Conservation (phyloP, 2,113 vertebrate genomes). For the Sturnus vulgaris region DNA sequence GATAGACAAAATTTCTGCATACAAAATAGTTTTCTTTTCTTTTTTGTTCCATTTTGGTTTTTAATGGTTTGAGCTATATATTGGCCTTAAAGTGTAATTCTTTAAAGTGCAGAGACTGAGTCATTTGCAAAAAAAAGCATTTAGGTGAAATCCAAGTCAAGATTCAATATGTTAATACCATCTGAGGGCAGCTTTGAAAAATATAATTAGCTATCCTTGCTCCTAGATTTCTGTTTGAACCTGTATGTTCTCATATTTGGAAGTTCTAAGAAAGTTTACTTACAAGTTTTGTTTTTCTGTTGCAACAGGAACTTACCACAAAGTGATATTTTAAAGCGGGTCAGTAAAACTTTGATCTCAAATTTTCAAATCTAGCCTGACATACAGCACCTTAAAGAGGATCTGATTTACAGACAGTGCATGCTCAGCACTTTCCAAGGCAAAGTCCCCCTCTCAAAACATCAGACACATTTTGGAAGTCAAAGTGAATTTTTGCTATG, state of each 20-base stretch:
- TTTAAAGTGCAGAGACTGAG: neutral
- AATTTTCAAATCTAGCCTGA: neutral
- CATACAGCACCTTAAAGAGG: neutral
- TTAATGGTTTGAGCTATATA: neutral
- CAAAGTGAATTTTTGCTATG: neutral
- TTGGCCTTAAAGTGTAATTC: neutral
- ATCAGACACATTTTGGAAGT: neutral
- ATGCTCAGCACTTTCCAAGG: neutral
- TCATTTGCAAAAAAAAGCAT: neutral
- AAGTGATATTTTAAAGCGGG: neutral
- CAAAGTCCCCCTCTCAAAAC: neutral
- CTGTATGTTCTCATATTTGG: neutral
- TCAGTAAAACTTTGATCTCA: conserved; percentile 37
- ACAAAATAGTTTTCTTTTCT: neutral
- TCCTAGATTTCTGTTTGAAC: neutral
- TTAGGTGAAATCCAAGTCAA: neutral
- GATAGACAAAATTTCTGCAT: neutral
- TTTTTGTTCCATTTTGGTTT: neutral
- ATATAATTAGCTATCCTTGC: neutral
- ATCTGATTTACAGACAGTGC: neutral
- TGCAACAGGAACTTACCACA: neutral
- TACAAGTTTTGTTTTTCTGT: neutral
- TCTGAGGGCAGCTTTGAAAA: neutral
- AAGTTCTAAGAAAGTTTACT: neutral
- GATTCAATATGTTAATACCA: neutral